Evolutionary conservation across 2,888 invertebrate species (phyloP).

Genomic region (Crossocerus cetratus): DNA sequence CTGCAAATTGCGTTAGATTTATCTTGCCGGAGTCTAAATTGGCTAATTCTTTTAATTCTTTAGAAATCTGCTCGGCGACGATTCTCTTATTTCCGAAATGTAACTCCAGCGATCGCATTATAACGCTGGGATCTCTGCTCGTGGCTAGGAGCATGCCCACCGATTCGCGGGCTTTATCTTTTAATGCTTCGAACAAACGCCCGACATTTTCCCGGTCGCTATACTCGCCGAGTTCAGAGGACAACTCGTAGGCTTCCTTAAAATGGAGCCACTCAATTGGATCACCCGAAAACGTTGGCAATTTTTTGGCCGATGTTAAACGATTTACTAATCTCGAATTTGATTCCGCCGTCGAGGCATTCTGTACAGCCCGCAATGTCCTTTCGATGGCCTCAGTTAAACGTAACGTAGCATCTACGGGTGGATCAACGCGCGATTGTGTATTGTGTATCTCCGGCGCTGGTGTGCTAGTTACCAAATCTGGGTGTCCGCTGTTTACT

Average conservation of each 20-base stretch:
- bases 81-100: not conserved
- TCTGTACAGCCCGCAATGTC: not conserved
- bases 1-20: not conserved
- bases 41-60: not conserved
- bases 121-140: not conserved
- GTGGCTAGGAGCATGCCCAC: not conserved
- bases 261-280: not conserved
- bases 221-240: not conserved
- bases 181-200: not conserved
- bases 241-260: not conserved
- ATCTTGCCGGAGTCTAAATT: not conserved
- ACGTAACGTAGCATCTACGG: not conserved
- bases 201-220: not conserved
- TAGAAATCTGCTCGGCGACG: not conserved
- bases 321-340: not conserved
- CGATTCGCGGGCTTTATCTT: not conserved
- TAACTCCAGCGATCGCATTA: not conserved
- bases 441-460: no score
- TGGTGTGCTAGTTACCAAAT: no score
- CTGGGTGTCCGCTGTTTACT: no score
- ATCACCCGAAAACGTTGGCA: not conserved
- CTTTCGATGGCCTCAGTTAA: not conserved
- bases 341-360: not conserved
- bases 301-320: not conserved
- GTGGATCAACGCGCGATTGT: no score